phyloP scores from a whole-genome alignment of 2,113 vertebrate species.

The Petaurus breviceps region DNA sequence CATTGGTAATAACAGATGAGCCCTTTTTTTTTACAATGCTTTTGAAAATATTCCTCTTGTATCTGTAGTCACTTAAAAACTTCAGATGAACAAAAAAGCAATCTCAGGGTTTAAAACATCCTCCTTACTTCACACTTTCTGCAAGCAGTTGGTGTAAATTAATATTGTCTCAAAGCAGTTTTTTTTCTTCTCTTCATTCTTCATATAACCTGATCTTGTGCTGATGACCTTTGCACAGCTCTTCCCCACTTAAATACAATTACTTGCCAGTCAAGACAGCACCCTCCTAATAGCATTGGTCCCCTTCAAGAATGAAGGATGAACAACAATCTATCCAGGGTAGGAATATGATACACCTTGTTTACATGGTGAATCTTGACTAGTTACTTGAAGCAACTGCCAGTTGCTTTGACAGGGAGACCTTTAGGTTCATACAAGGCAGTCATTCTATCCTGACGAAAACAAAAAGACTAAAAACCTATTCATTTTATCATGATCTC shows the following conservation, averaged over 20 bases:
- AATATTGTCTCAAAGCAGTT: background rate
- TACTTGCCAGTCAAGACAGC: background rate
- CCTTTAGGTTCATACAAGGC: background rate
- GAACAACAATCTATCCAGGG: background rate
- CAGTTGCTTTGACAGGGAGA: background rate
- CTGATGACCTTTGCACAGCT: no score
- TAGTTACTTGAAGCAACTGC: background rate
- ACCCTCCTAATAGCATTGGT: background rate
- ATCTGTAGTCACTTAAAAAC: background rate
- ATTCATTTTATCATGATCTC: background rate
- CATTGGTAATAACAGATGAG: slow-evolving; percentile 60
- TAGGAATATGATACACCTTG: background rate
- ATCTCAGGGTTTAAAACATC: background rate
- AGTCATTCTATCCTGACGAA: background rate
- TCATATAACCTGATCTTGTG: no score
- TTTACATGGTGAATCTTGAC: background rate
- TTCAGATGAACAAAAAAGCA: background rate
- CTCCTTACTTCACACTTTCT: background rate
- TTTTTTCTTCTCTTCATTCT: background rate
- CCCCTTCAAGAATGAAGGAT: background rate
- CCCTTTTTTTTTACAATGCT: background rate
- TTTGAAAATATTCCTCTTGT: slow-evolving; percentile 32
- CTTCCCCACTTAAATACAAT: background rate
- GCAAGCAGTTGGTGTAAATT: background rate
- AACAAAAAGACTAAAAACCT: background rate